phyloP scores from a whole-genome alignment of 2,797 vertebrate species.

The Apogon hyalosoma region DNA sequence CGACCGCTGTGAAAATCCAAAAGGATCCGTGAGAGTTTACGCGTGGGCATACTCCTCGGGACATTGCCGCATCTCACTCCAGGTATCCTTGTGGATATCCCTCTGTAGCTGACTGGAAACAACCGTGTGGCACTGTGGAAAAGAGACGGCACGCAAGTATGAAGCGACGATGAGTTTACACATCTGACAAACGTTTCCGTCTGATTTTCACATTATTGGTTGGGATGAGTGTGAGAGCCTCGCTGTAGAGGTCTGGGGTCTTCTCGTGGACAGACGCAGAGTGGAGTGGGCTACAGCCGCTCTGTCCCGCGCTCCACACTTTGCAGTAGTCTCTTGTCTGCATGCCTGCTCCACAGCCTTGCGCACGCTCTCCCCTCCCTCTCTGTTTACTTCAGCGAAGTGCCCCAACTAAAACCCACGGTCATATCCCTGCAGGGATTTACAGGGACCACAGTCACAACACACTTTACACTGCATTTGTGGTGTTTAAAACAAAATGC shows the following conservation, averaged over 20 bases:
- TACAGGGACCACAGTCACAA: not conserved
- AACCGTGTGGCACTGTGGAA: conserved; percentile 44
- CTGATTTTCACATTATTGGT: conserved; percentile 81
- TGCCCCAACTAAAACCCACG: conserved; percentile 47
- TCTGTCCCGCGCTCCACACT: conserved; percentile 70
- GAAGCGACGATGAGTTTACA: conserved; percentile 59
- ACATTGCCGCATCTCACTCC: conserved; percentile 87
- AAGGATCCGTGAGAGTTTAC: conserved; percentile 72
- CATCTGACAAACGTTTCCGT: conserved; percentile 70
- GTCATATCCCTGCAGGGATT: conserved; percentile 8
- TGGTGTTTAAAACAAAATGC: too few relatives aligned
- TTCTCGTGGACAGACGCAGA: conserved; percentile 63
- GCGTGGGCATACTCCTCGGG: conserved; percentile 81
- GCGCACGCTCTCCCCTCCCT: conserved; percentile 71
- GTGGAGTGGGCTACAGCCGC: conserved; percentile 63
- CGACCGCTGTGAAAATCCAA: conserved; percentile 74
- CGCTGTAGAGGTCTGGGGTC: conserved; percentile 50
- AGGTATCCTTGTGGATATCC: conserved; percentile 63
- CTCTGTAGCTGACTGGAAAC: conserved; percentile 50
- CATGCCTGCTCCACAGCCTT: conserved; percentile 59
- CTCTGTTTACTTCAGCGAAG: conserved; percentile 64
- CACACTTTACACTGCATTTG: not conserved
- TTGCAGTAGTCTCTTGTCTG: conserved; percentile 70
- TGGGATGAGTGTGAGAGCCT: conserved; percentile 61
- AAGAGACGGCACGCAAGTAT: conserved; percentile 44